A percentile compares a stretch with the other conserved stretches of the same genome.
These are phyloP conservation scores for Euplexia lucipara DNA, from an alignment of 2,888 invertebrate species.

Conservation along the genomic window DNA sequence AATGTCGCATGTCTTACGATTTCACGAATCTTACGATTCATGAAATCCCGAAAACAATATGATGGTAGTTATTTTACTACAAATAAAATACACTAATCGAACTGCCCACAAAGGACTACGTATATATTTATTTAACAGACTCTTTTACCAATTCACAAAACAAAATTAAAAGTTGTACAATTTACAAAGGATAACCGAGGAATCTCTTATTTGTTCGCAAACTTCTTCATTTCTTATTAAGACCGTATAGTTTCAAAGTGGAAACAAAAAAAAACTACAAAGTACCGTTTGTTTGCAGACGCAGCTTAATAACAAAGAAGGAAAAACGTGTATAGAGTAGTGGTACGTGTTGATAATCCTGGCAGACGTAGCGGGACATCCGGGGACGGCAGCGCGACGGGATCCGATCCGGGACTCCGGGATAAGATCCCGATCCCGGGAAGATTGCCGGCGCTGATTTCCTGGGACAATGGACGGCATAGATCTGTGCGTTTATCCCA, in stretches of 20 bases:
- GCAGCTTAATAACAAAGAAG: constrained; percentile 74
- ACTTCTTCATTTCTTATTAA: constrained; percentile 61
- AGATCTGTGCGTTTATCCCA: constrained; percentile 75
- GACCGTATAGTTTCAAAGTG: constrained; percentile 48
- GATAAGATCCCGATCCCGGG: constrained; percentile 79
- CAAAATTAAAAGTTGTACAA: constrained; percentile 52
- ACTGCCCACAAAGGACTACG: constrained; percentile 20
- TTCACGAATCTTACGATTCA: neutral
- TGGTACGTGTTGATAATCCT: constrained; percentile 83
- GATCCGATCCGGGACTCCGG: constrained; percentile 77
- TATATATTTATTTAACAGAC: constrained; percentile 35
- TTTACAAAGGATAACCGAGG: constrained; percentile 51
- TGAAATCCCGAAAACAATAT: neutral
- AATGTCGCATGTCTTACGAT: too few relatives aligned
- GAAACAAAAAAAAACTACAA: constrained; percentile 49
- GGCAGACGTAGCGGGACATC: constrained; percentile 82
- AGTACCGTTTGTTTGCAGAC: constrained; percentile 59
- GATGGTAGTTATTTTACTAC: neutral
- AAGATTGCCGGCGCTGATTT: constrained; percentile 85
- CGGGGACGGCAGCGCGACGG: constrained; percentile 75
- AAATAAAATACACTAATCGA: constrained; percentile 1
- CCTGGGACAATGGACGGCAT: constrained; percentile 79
- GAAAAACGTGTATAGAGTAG: constrained; percentile 75
- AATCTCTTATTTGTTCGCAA: constrained; percentile 55
- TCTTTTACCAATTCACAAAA: constrained; percentile 33